Conservation (phyloP, 2,888 invertebrate species). For the Linnaemya vulpina region DNA sequence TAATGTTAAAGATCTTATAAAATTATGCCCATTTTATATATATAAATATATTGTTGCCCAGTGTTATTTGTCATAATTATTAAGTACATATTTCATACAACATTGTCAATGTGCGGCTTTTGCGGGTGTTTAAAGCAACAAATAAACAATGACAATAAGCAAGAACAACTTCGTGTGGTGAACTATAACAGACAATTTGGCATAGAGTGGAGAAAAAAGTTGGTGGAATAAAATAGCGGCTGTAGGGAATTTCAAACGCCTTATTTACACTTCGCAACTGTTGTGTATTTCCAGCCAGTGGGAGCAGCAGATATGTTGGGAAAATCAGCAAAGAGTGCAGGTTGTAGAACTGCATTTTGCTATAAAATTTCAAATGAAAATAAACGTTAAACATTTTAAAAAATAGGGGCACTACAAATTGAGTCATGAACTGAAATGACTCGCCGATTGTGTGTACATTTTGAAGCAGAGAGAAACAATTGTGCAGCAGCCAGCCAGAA, state of each 20-base stretch:
- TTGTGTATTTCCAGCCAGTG: neutral
- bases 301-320: too few relatives aligned
- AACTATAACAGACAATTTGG: constrained; percentile 53
- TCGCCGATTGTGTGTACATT: neutral
- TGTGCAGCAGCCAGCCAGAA: constrained; percentile 23
- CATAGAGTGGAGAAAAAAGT: constrained; percentile 6
- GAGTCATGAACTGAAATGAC: neutral
- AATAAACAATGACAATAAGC: constrained; percentile 20
- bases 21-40: too few relatives aligned
- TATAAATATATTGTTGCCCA: too few relatives aligned
- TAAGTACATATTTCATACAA: constrained; percentile 56
- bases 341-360: too few relatives aligned
- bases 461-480: neutral
- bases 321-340: too few relatives aligned
- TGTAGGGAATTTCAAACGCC: neutral
- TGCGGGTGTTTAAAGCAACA: constrained; percentile 52
- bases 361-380: too few relatives aligned
- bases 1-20: too few relatives aligned
- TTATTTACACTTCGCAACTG: neutral
- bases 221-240: neutral
- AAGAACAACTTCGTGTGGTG: neutral
- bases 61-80: constrained; percentile 61
- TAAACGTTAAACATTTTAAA: too few relatives aligned
- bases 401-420: neutral
- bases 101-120: constrained; percentile 67